These are phyloP conservation scores for Omphaloscelis lunosa DNA, from an alignment of 2,888 invertebrate species.

Conservation along the genomic window DNA sequence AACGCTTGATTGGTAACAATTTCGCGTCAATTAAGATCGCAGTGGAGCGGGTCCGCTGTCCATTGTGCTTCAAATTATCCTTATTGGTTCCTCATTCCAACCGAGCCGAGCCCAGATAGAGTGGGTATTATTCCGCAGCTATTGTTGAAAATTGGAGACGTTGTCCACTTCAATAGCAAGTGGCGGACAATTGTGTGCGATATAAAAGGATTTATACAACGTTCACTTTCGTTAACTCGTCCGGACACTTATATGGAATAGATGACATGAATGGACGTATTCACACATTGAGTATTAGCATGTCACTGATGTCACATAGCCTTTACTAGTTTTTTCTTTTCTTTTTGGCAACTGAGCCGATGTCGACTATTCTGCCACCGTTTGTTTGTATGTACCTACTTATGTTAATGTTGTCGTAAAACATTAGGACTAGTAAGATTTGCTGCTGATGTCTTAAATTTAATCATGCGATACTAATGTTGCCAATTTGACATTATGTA, in stretches of 20 bases:
- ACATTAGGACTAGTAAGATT: background rate
- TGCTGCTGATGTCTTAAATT: background rate
- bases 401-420: background rate
- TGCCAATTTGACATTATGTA: background rate
- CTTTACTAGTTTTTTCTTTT: background rate
- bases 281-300: slow-evolving; percentile 5
- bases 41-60: slow-evolving; percentile 75
- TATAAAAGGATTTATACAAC: slow-evolving; percentile 53
- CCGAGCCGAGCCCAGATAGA: slow-evolving; percentile 55
- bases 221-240: slow-evolving; percentile 45
- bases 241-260: slow-evolving; percentile 11
- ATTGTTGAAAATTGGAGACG: slow-evolving; percentile 65
- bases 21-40: slow-evolving; percentile 86
- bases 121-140: slow-evolving; percentile 57
- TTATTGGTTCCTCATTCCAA: slow-evolving; percentile 87
- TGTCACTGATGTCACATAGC: background rate
- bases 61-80: slow-evolving; percentile 84
- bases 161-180: slow-evolving; percentile 46
- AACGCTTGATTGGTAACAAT: slow-evolving; percentile 87
- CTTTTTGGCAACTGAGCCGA: no score
- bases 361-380: no score
- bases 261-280: slow-evolving; percentile 13
- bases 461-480: background rate
- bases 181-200: slow-evolving; percentile 56
- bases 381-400: background rate